Evolutionary conservation across 2,113 vertebrate species (phyloP).

Genomic region (Tyto alba): DNA sequence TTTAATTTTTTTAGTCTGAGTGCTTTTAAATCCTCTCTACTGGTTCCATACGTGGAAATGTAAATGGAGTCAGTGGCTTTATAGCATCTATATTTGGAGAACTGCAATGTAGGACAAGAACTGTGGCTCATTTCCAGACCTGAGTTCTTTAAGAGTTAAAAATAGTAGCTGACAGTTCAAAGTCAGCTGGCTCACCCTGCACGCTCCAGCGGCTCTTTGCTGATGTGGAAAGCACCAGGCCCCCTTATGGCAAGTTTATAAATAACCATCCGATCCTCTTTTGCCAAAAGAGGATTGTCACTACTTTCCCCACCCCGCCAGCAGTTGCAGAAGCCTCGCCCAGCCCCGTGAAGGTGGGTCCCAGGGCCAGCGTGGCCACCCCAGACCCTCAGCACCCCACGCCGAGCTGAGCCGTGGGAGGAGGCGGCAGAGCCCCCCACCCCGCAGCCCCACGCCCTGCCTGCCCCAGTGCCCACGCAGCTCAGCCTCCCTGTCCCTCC

Average conservation of each 20-base stretch:
- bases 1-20: not conserved
- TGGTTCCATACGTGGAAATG: not conserved
- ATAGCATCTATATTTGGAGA: not conserved
- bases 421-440: not conserved
- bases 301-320: fast-evolving
- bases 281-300: not conserved
- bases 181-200: not conserved
- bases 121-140: not conserved
- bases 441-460: fast-evolving
- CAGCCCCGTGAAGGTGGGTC: not conserved
- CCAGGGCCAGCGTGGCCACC: not conserved
- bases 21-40: not conserved
- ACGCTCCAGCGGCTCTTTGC: not conserved
- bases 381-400: not conserved
- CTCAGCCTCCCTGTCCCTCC: no score
- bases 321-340: not conserved
- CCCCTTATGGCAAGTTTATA: not conserved
- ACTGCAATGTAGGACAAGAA: fast-evolving
- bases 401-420: fast-evolving
- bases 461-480: not conserved
- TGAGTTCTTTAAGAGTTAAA: conserved; percentile 8
- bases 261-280: not conserved
- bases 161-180: not conserved
- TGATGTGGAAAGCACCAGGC: not conserved
- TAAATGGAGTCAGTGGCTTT: not conserved